phyloP scores from a whole-genome alignment of 2,888 invertebrate genomes.

The Drosophila paracracens region DNA sequence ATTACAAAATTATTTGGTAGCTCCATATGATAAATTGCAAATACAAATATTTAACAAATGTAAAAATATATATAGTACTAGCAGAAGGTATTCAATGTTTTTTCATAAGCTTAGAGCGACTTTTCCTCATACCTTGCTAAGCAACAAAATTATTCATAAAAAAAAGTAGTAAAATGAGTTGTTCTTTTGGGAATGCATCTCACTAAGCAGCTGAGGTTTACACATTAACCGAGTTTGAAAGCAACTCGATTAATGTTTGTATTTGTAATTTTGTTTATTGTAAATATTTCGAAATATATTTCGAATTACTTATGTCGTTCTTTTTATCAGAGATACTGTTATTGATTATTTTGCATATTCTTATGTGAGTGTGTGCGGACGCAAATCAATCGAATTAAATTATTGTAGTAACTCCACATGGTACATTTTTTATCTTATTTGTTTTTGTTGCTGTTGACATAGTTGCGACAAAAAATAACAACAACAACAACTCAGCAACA shows the following conservation, averaged over 20 bases:
- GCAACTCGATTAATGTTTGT: background rate
- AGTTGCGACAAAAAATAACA: constrained; percentile 20
- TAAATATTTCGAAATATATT: background rate
- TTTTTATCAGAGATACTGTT: background rate
- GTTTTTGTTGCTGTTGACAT: constrained; percentile 33
- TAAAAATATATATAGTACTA: background rate
- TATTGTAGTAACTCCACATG: background rate
- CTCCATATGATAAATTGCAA: background rate
- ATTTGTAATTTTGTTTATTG: background rate
- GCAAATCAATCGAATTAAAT: background rate
- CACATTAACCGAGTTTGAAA: background rate
- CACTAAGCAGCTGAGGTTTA: background rate
- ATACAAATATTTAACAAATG: no score
- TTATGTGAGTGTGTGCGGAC: background rate
- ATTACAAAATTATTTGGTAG: background rate
- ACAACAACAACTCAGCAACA: constrained; percentile 22
- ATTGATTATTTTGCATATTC: background rate
- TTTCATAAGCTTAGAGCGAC: no score
- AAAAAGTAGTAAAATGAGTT: background rate
- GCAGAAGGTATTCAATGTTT: no score
- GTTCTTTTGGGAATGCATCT: background rate
- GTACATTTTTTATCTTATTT: background rate
- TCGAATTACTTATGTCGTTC: background rate
- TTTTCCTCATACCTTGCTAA: background rate
- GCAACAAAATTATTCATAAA: background rate